Evolutionary conservation across 2,888 invertebrate genomes (phyloP).

Genomic region (Spatulosminthurus flaviceps): DNA sequence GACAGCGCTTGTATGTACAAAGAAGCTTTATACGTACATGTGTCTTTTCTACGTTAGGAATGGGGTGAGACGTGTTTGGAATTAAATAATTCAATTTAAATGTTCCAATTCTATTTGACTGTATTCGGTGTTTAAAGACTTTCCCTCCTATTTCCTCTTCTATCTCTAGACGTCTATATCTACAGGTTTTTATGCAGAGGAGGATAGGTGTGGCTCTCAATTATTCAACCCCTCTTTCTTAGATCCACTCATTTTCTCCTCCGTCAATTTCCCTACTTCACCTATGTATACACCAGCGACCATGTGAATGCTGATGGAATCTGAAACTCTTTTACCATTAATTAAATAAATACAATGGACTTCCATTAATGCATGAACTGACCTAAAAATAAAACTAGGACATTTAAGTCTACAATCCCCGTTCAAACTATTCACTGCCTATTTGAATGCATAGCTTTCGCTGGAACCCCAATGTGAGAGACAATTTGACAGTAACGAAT

Average conservation of each 20-base stretch:
- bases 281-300: neutral
- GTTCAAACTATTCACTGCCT: no score
- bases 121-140: conserved; percentile 5
- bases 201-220: neutral
- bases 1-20: neutral
- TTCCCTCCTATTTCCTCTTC: neutral
- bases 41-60: no score
- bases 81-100: conserved; percentile 13
- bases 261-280: neutral
- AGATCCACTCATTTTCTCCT: neutral
- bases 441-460: no score
- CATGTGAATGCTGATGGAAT: neutral
- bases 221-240: conserved; percentile 1
- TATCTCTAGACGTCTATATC: neutral
- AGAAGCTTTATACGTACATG: no score
- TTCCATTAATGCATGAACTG: neutral
- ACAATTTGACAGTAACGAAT: conserved; percentile 16
- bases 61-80: neutral
- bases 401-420: neutral
- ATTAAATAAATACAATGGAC: conserved; percentile 1
- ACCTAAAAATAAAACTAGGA: conserved; percentile 10
- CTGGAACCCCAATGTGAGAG: neutral
- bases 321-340: neutral
- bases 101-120: neutral
- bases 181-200: neutral